Conservation (phyloP, 2,888 invertebrate species). For the Caenorhabditis virilis region DNA sequence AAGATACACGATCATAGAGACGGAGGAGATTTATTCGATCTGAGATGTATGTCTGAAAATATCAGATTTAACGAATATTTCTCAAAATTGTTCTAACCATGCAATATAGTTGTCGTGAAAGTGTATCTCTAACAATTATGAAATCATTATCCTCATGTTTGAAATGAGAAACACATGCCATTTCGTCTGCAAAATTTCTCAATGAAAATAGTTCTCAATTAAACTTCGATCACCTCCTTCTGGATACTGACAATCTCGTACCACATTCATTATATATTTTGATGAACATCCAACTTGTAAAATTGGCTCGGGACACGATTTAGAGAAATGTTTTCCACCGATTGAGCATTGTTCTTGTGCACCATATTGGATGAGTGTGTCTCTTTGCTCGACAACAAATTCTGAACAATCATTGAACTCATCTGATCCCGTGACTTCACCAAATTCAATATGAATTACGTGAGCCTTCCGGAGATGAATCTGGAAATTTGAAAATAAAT, state of each 20-base stretch:
- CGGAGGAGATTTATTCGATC: conserved; percentile 27
- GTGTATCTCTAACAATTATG: conserved; percentile 23
- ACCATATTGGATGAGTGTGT: conserved; percentile 34
- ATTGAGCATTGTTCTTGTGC: conserved; percentile 31
- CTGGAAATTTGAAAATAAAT: no score
- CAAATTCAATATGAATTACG: conserved; percentile 27
- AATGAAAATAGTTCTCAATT: neutral
- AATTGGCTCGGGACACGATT: conserved; percentile 14
- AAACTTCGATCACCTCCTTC: conserved; percentile 21
- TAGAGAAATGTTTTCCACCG: conserved; percentile 33
- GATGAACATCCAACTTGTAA: conserved; percentile 32
- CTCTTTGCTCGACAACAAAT: conserved; percentile 28
- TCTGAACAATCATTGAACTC: conserved; percentile 37
- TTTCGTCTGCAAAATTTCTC: conserved; percentile 24
- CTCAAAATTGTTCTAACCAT: conserved; percentile 15
- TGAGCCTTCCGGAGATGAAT: conserved; percentile 20
- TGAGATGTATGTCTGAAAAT: conserved; percentile 30
- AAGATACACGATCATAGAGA: conserved; percentile 40
- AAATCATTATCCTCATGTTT: conserved; percentile 33
- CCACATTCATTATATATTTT: conserved; percentile 27
- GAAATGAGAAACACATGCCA: conserved; percentile 35
- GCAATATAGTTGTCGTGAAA: conserved; percentile 34
- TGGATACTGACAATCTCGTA: conserved; percentile 28
- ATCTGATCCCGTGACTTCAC: conserved; percentile 24
- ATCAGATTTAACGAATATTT: no score